Evolutionary conservation across 92 coral and sea anemone species (phyloP).

Genomic region (Micromussa lordhowensis): DNA sequence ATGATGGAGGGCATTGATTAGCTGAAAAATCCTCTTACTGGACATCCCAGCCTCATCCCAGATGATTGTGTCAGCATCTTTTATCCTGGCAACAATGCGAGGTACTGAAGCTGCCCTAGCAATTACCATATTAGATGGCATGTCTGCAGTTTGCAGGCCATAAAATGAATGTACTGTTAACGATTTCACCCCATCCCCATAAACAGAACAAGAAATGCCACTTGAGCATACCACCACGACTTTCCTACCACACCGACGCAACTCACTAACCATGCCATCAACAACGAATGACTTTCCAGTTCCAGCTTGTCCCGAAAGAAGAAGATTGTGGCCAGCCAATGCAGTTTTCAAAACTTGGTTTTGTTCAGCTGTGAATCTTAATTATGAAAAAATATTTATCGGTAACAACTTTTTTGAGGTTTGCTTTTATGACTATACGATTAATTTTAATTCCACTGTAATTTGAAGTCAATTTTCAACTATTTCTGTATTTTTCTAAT

Average conservation of each 20-base stretch:
- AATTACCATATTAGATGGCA: conserved; percentile 24
- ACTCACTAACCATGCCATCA: neutral
- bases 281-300: no score
- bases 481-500: no score
- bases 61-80: neutral
- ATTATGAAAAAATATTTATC: neutral
- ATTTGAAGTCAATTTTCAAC: no score
- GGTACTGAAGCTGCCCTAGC: neutral
- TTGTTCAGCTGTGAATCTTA: conserved; percentile 37
- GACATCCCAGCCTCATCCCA: no score
- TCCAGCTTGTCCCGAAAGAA: conserved; percentile 28
- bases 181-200: neutral
- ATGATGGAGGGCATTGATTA: conserved; percentile 40
- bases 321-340: conserved; percentile 29
- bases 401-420: no score
- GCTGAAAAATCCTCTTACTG: conserved; percentile 22
- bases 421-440: no score
- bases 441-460: no score
- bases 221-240: conserved; percentile 29
- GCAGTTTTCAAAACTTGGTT: neutral
- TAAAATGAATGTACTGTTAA: conserved; percentile 47
- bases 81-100: neutral
- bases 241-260: neutral
- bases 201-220: conserved; percentile 35
- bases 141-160: conserved; percentile 45